Evolutionary conservation across 2,113 vertebrate genomes (phyloP), one percentile per base, ranked within the genome.

Genomic region (Dicaeum eximium): DNA sequence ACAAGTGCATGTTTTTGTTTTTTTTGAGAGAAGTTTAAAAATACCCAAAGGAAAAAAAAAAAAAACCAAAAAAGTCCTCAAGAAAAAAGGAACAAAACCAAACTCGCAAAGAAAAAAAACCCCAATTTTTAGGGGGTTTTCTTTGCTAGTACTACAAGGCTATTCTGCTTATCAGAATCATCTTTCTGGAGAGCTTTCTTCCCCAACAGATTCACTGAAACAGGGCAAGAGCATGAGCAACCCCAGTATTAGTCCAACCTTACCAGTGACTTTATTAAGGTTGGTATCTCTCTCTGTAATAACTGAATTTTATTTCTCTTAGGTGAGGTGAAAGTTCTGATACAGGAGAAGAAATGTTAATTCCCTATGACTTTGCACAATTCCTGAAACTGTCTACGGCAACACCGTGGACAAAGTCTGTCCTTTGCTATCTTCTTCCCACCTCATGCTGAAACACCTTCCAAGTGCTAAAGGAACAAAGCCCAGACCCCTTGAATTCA

Each of bases 91-190:
- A 48, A 15, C 1, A 6, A 44, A 57, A 13, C 11, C 15, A 48
- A 61, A 44, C 7, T 10, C 0, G 0, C 6, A 80, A 80, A 70
- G 4, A 22, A 33, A 61, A 35, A 44, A 35, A 4, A 0, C 3
- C 4, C 5, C 2, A 6, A 2, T 21, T 65, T 51, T 48, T 22
- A 35, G 9, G 19, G 3, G 1, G 5, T 48, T 77, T 48, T 67
- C 7, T 48, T 61, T 69, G 58, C 27, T 80, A 42, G 14, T 37
- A 27, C 31, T 67, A 25, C 40, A 71, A 64, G 74, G 33, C 9
- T 64, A 40, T 51, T 92, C 88, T 56, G 30, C 7, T 67, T 64
- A 25, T 14, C 37, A 54, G 48, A 70, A 42, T 57, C 1, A 37
- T 37, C 22, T 48, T 92, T 58, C 47, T 78, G 24, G 24, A 60